A percentile compares a stretch with the other conserved stretches of the same genome.
Evolutionary conservation across 2,797 vertebrate species (phyloP).

Genomic region (Catostomus latipinnis): DNA sequence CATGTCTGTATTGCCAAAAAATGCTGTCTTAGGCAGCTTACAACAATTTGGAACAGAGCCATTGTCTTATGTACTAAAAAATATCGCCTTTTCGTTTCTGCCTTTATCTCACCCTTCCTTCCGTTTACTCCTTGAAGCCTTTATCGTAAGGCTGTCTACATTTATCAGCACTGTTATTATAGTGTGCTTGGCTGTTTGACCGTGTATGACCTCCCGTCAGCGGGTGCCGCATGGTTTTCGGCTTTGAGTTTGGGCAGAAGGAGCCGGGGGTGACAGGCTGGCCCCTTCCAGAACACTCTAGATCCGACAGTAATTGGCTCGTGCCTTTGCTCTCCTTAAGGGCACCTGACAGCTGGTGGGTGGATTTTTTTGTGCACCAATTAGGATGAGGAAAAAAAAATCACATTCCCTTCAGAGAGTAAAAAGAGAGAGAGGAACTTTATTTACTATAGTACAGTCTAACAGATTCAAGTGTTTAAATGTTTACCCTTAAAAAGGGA

Average conservation of each 20-base stretch:
- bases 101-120: slow-evolving; percentile 3
- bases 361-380: slow-evolving; percentile 60
- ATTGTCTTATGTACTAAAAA: background rate
- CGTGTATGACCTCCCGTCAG: slow-evolving; percentile 52
- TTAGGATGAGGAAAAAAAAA: slow-evolving; percentile 48
- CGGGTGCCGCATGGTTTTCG: slow-evolving; percentile 30
- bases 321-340: slow-evolving; percentile 57
- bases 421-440: slow-evolving; percentile 24
- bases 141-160: slow-evolving; percentile 30
- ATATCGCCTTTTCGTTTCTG: background rate
- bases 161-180: slow-evolving; percentile 42
- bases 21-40: background rate
- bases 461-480: slow-evolving; percentile 29
- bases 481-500: background rate
- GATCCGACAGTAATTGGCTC: slow-evolving; percentile 72
- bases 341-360: slow-evolving; percentile 60
- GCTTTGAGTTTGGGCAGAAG: slow-evolving; percentile 62
- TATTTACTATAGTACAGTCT: background rate
- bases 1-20: background rate
- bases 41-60: background rate
- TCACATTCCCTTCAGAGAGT: slow-evolving; percentile 37
- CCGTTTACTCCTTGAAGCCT: slow-evolving; percentile 2
- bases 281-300: slow-evolving; percentile 39
- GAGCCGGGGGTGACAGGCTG: slow-evolving; percentile 55
- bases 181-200: slow-evolving; percentile 31